phyloP scores from a whole-genome alignment of 2,797 vertebrate species.

The Parotocinclus haroldoi region DNA sequence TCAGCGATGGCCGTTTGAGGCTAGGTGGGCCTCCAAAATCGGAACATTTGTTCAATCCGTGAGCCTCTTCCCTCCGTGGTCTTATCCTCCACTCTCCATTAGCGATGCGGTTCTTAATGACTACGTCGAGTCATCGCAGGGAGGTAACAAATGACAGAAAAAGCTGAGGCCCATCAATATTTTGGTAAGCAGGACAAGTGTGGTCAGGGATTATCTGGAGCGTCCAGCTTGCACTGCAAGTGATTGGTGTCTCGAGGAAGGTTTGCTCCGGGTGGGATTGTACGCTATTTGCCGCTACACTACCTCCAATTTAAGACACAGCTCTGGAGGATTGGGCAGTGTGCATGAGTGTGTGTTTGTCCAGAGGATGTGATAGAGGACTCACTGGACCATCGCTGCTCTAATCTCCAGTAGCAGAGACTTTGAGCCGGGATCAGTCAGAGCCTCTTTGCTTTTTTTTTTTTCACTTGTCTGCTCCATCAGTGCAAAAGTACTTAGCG shows the following conservation, averaged over 20 bases:
- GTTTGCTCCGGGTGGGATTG: conserved; percentile 12
- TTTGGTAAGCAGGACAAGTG: background rate
- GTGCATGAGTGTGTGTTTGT: conserved; percentile 21
- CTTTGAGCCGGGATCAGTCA: conserved; percentile 19
- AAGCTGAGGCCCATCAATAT: no score
- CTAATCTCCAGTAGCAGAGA: conserved; percentile 25
- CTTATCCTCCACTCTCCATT: no score
- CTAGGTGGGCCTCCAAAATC: no score
- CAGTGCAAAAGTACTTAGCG: background rate
- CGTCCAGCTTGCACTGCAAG: background rate
- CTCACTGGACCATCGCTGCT: conserved; percentile 24
- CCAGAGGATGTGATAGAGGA: conserved; percentile 22
- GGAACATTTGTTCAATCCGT: no score
- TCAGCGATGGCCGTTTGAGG: no score
- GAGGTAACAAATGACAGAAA: no score
- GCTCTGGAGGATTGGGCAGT: conserved; percentile 30
- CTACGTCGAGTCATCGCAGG: no score
- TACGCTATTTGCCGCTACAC: conserved; percentile 28
- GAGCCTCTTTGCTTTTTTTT: background rate
- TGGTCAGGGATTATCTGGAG: conserved; percentile 1
- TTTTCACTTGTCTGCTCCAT: conserved; percentile 8
- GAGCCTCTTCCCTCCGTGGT: no score
- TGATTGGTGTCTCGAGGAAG: conserved; percentile 1
- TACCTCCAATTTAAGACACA: conserved; percentile 39
- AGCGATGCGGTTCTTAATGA: no score